Evolutionary conservation across 2,888 invertebrate genomes (phyloP).

Genomic region (Dichetophora obliterata): DNA sequence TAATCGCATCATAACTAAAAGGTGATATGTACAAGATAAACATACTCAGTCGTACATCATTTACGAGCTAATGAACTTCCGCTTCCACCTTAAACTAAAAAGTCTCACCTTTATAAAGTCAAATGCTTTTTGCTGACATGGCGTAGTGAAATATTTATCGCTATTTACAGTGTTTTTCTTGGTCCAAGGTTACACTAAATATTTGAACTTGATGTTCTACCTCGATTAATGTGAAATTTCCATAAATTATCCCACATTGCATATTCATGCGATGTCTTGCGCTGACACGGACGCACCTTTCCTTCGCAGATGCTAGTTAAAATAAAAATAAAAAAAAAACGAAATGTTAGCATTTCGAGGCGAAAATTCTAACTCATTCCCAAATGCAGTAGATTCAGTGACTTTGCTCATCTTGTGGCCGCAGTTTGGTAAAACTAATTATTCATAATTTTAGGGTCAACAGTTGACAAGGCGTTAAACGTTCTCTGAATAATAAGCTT

Average conservation of each 20-base stretch:
- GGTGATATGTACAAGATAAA: too few relatives aligned
- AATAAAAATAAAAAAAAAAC: slow-evolving; percentile 2
- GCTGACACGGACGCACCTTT: slow-evolving; percentile 20
- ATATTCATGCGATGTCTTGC: slow-evolving; percentile 64
- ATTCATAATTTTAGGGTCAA: slow-evolving; percentile 63
- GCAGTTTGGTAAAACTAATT: slow-evolving; percentile 65
- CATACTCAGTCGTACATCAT: too few relatives aligned
- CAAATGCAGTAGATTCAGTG: neutral
- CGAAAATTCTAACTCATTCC: neutral
- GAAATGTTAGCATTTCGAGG: neutral
- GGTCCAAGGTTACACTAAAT: slow-evolving; percentile 49
- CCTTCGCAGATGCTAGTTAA: neutral
- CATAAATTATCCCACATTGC: slow-evolving; percentile 70
- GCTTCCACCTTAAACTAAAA: too few relatives aligned
- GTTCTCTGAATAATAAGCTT: slow-evolving; percentile 54
- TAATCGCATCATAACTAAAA: too few relatives aligned
- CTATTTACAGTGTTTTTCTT: slow-evolving; percentile 41
- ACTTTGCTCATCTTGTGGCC: slow-evolving; percentile 62
- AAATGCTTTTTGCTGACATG: too few relatives aligned
- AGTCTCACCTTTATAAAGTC: too few relatives aligned
- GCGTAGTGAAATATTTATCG: slow-evolving; percentile 26
- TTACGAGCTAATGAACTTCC: too few relatives aligned
- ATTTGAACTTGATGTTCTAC: slow-evolving; percentile 53
- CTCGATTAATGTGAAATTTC: slow-evolving; percentile 69
- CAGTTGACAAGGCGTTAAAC: slow-evolving; percentile 55